A percentile compares a stretch with the other conserved stretches of the same genome.
Conservation (phyloP, 2,113 vertebrate genomes). For the Eonycteris spelaea region DNA sequence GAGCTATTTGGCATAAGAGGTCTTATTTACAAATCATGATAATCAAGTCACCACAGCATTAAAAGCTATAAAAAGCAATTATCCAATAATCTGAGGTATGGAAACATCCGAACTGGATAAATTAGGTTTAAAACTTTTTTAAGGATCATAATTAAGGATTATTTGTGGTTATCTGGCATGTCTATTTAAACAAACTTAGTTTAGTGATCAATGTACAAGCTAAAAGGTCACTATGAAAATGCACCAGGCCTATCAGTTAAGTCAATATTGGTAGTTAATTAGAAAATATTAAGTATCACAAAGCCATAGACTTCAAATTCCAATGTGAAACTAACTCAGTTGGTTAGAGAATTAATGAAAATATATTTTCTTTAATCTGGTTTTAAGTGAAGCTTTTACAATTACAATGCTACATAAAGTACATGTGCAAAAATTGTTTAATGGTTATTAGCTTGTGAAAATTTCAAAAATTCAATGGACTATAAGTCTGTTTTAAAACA, state of each 20-base stretch:
- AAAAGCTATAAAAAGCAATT: slow-evolving; percentile 20
- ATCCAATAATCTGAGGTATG: not conserved
- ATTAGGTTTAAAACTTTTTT: not conserved
- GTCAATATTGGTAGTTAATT: not conserved
- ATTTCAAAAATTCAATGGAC: not conserved
- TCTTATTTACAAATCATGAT: not conserved
- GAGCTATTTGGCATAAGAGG: not conserved
- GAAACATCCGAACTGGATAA: not conserved
- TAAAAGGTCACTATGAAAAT: slow-evolving; percentile 5
- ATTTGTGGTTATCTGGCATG: slow-evolving; percentile 10
- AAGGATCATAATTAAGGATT: not conserved
- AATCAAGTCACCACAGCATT: not conserved
- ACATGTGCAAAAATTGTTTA: not conserved
- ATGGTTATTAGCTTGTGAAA: not conserved
- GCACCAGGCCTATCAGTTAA: not conserved
- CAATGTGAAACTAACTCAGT: not conserved
- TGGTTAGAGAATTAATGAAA: not conserved
- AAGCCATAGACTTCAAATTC: slow-evolving; percentile 41
- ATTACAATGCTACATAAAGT: not conserved
- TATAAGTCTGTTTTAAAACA: not conserved
- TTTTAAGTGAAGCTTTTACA: slow-evolving; percentile 36
- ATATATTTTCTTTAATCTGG: not conserved
- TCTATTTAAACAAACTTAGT: not conserved
- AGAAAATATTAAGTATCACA: slow-evolving; percentile 25
- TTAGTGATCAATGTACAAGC: not conserved